Percentiles rank a stretch among this genome's conserved stretches.
Evolutionary conservation across 2,113 vertebrate genomes (phyloP).

Genomic region (Lamprotornis superbus): DNA sequence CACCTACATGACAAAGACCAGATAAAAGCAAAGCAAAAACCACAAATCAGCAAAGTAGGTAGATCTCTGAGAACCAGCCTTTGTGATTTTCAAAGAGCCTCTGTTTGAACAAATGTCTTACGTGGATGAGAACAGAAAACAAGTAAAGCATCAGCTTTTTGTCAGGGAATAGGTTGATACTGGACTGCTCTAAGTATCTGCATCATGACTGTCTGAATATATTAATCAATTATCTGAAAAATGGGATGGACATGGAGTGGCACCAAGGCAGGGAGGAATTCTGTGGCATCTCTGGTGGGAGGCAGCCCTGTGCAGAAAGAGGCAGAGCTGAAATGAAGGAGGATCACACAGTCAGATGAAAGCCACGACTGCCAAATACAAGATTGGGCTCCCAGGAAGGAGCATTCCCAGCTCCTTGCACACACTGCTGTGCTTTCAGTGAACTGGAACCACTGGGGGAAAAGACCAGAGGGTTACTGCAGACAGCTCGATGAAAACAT

Average conservation of each 20-base stretch:
- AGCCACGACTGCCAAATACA: background rate
- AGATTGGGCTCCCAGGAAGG: accelerated
- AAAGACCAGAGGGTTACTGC: background rate
- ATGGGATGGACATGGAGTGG: background rate
- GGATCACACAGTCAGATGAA: background rate
- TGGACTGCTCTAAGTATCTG: background rate
- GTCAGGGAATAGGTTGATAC: background rate
- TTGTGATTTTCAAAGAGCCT: background rate
- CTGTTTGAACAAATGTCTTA: background rate
- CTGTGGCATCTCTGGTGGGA: accelerated
- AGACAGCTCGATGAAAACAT: background rate
- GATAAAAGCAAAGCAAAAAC: background rate
- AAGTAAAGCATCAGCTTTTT: background rate
- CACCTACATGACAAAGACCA: background rate
- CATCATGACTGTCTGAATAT: background rate
- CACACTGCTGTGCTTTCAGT: background rate
- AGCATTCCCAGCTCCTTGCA: background rate
- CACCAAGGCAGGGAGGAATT: background rate
- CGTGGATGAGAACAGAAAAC: background rate
- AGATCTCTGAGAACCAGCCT: background rate
- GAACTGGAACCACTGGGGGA: background rate
- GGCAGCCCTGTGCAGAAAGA: background rate
- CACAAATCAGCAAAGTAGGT: background rate
- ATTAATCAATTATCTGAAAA: background rate
- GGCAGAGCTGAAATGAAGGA: background rate